These are phyloP conservation scores for Podotricha telesiphe DNA, from an alignment of 2,888 invertebrate species.

Conservation along the genomic window DNA sequence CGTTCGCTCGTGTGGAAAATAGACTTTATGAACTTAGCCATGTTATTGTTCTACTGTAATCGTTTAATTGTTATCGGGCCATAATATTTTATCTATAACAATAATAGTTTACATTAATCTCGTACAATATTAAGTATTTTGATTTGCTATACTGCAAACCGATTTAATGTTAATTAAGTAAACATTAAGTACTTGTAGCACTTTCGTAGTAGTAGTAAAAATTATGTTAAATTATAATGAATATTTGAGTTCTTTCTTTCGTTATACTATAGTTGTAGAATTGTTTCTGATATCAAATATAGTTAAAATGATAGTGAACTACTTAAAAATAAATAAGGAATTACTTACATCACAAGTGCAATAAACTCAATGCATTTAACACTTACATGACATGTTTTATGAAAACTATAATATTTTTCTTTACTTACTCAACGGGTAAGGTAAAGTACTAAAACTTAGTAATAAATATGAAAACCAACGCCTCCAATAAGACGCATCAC, in stretches of 20 bases:
- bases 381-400: neutral
- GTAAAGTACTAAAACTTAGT: no score
- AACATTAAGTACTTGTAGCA: neutral
- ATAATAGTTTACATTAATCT: neutral
- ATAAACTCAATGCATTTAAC: neutral
- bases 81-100: slow-evolving; percentile 20
- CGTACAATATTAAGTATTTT: neutral
- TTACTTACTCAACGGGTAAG: neutral
- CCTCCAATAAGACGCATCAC: no score
- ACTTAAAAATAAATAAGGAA: neutral
- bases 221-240: neutral
- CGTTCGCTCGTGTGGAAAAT: slow-evolving; percentile 67
- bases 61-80: slow-evolving; percentile 10
- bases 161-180: neutral
- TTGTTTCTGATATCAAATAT: no score
- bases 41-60: slow-evolving; percentile 44
- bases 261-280: neutral
- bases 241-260: no score
- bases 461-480: no score
- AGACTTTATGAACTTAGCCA: slow-evolving; percentile 77
- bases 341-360: neutral
- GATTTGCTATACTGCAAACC: neutral
- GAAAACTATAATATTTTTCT: neutral
- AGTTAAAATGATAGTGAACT: neutral
- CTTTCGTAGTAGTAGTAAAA: neutral